Base-by-base conservation (phyloP, 1,140 invertebrate species). In the Calycopis cecrops region DNA sequence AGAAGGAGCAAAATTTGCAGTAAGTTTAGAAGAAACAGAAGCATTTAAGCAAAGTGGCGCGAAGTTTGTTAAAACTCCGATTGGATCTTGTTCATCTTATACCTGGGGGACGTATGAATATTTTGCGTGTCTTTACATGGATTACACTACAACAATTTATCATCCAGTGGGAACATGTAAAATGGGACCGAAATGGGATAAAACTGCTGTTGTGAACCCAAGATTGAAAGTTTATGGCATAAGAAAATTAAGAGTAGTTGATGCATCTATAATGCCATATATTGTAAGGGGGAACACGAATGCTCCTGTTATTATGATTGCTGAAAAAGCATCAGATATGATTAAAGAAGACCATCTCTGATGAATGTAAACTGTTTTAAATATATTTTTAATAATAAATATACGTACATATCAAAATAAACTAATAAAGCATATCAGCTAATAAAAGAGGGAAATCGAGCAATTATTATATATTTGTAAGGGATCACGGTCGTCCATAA, bases 211-310 rank as follows among this genome's bases (percentile, higher is more conserved):
- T 1, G 91, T 94, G 73, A 88, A 91, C 0, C 71, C 90, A 35
- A 90, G 1, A 91, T 77, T 96, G 0, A 88, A 89, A 44, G 93
- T 96, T 0, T 87, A 91, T 65, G 92, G 92, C 0, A 82, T 94
- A 1, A 73, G 73, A 7, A 89, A 90, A 10, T 65, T 95, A 6
- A 85, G 94, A 40, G 93, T 96, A 0, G 89, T 92, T 2, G 94
- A 96, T 82, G 93, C 92, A 14, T 94, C 92, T 56, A 89, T 95
- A 11, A 94, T 95, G 91, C 94, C 94, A 0, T 87, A 83, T 16
- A 89, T 93, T 48, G 88, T 91, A 0, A 90, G 90, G 12, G 93
- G 92, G 1, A 94, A 94, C 62, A 94, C 92, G 0, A 94, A 94
- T 65, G 93, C 92, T 0, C 91, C 93, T 0, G 89, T 88, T 0